A percentile compares a stretch with the other conserved stretches of the same genome.
Conservation (phyloP, 64 coral and sea anemone genomes). For the Pachyseris speciosa region DNA sequence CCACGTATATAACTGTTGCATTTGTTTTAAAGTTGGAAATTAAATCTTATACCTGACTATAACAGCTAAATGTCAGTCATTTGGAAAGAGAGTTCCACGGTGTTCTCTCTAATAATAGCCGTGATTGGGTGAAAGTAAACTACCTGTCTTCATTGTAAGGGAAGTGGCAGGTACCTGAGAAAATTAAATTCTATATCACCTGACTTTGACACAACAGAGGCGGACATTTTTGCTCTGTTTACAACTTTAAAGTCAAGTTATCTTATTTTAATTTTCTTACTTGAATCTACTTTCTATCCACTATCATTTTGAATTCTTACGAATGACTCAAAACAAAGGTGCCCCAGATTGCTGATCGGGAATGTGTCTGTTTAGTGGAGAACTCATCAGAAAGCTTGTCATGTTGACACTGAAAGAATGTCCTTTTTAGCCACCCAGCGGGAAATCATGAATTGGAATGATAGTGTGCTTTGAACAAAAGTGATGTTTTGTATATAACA, state of each 20-base stretch:
- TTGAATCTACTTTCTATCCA: not conserved
- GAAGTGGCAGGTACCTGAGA: conserved; percentile 4
- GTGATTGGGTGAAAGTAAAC: not conserved
- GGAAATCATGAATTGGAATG: not conserved
- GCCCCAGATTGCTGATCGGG: not conserved
- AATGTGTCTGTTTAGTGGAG: not conserved
- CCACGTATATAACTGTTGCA: too few relatives aligned
- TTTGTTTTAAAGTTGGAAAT: too few relatives aligned
- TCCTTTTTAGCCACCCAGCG: not conserved
- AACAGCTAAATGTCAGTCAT: not conserved
- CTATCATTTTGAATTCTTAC: not conserved
- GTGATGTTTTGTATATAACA: not conserved
- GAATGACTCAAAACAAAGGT: not conserved
- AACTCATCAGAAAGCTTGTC: not conserved
- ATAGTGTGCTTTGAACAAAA: not conserved
- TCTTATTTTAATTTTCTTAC: not conserved
- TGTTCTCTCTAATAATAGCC: not conserved
- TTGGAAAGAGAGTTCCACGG: not conserved
- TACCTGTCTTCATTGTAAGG: conserved; percentile 5
- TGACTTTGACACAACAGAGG: not conserved
- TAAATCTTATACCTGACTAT: too few relatives aligned
- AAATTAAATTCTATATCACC: not conserved
- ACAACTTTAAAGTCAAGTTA: not conserved
- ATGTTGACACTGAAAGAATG: not conserved
- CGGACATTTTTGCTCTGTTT: not conserved